Conservation (phyloP, 2,113 vertebrate genomes). For the Mus musculus region GRCm39 chr12:12692501-12693000, state of each 20-base stretch:
- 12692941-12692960: not conserved
- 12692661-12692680: not conserved
- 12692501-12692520: too few relatives aligned
- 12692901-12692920: not conserved
- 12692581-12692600: constrained; percentile 14
- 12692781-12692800: too few relatives aligned
- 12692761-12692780: not conserved
- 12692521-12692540: not conserved
- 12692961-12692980: not conserved
- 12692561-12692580: not conserved
- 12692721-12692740: not conserved
- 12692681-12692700: not conserved
- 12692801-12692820: fast-evolving
- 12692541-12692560: not conserved
- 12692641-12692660: not conserved
- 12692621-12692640: not conserved
- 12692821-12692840: not conserved
- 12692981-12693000: not conserved
- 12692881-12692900: not conserved
- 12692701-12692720: not conserved
- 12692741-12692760: not conserved
- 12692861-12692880: not conserved
- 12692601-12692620: not conserved
- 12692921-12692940: not conserved
- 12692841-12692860: not conserved